These are phyloP conservation scores for Onychostoma macrolepis DNA, from an alignment of 2,113 vertebrate species.

Conservation along the genomic window DNA sequence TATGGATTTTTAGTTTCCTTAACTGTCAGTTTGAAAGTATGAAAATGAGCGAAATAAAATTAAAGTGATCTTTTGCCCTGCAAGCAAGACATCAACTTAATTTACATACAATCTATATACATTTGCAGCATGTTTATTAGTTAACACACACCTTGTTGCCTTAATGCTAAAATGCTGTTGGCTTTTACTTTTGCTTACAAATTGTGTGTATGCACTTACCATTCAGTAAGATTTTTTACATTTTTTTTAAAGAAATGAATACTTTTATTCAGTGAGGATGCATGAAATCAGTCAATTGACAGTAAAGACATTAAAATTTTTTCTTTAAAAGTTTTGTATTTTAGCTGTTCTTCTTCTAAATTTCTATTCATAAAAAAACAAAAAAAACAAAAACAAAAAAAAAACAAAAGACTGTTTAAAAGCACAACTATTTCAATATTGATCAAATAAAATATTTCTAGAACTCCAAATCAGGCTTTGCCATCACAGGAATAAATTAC, in stretches of 20 bases:
- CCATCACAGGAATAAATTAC: background rate
- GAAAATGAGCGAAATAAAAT: slow-evolving; percentile 14
- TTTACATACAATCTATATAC: background rate
- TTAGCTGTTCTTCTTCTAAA: background rate
- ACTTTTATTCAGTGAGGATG: background rate
- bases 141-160: background rate
- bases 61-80: slow-evolving; percentile 4
- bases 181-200: background rate
- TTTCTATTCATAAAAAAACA: background rate
- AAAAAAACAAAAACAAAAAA: no score
- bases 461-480: background rate
- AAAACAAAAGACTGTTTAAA: background rate
- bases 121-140: background rate
- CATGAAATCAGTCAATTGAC: background rate
- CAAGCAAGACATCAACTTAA: background rate
- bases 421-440: background rate
- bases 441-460: background rate
- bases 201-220: background rate
- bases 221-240: background rate
- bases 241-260: background rate
- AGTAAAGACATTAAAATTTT: background rate
- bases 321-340: background rate
- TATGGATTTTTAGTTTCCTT: background rate
- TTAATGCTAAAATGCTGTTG: background rate
- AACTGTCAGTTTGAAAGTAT: slow-evolving; percentile 16